Base-by-base conservation (phyloP, 2,113 vertebrate genomes). In the Notothenia rossii region DNA sequence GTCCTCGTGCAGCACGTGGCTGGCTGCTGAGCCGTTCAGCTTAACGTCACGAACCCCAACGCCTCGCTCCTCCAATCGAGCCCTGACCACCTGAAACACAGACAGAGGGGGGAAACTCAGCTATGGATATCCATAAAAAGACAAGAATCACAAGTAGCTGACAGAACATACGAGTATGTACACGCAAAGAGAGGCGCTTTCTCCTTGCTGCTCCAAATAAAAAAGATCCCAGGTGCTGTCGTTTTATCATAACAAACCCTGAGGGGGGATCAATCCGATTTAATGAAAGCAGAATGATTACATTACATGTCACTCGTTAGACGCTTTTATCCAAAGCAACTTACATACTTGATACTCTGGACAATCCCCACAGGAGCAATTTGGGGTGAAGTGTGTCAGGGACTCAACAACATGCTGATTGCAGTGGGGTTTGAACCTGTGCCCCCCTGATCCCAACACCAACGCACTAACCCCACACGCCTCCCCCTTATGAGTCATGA, bases 21-120 rank as follows among this genome's bases (percentile, higher is more conserved):
- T 99, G n/a, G 98, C 98, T 0, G 98, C 98, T 0, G 98, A 99
- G 68, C 98, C 98, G 0, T 99, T 98, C 48, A 99, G 77, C 72
- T 97, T 93, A 1, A 99, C 97, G 0, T 97, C 92, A 2, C 96
- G 96, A 0, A 99, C 96, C 0, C 1, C 0, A 6, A 98, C 92
- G 0, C 97, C 97, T 15, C 92, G 93, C 83, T 97, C 95, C 89
- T 98, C 96, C 89, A 99, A 94, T 55, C 97, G 96, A 79, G 94
- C 96, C 14, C 96, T 95, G 82, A 98, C 97, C 22, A 97, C 96
- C 98, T 98, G 90, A 12, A 11, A 89, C 43, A 74, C 12, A 79
- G 53, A 60, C 2, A 13, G 4, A 64, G 12, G 62, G n/a, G 33
- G 61, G 20, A 74, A 17, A 14, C 7, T 90, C 51, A 90, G 61